phyloP scores from a whole-genome alignment of 2,113 vertebrate species.

The Emydura subglobosa region DNA sequence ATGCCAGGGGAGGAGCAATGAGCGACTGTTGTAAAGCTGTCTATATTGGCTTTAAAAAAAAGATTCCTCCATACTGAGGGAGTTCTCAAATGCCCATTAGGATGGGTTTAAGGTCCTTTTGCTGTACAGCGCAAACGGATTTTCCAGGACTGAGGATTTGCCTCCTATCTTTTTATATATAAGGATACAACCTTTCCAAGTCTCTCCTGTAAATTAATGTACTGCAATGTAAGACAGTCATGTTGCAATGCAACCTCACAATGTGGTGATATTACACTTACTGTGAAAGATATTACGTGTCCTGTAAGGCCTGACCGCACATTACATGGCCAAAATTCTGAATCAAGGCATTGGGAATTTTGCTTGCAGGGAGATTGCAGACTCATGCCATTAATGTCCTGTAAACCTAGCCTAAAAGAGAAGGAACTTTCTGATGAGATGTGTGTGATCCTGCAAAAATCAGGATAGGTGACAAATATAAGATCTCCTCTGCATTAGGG shows the following conservation, averaged over 20 bases:
- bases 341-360: neutral
- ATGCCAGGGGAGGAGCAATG: neutral
- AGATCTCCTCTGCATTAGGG: neutral
- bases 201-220: neutral
- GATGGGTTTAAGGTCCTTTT: neutral
- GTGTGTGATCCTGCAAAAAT: neutral
- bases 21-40: too few relatives aligned
- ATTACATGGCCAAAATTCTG: neutral
- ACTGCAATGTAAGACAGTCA: neutral
- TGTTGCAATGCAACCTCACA: neutral
- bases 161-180: neutral
- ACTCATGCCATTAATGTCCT: neutral
- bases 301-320: neutral
- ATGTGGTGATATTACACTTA: neutral
- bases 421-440: neutral
- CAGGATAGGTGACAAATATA: neutral
- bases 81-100: neutral
- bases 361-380: neutral
- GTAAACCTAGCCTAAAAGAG: neutral
- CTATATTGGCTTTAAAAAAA: neutral
- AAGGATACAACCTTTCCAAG: neutral
- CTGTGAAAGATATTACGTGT: neutral
- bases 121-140: neutral
- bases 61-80: neutral
- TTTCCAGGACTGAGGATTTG: neutral